Evolutionary conservation across 2,888 invertebrate species (phyloP).

Genomic region (Hetaerina titia): DNA sequence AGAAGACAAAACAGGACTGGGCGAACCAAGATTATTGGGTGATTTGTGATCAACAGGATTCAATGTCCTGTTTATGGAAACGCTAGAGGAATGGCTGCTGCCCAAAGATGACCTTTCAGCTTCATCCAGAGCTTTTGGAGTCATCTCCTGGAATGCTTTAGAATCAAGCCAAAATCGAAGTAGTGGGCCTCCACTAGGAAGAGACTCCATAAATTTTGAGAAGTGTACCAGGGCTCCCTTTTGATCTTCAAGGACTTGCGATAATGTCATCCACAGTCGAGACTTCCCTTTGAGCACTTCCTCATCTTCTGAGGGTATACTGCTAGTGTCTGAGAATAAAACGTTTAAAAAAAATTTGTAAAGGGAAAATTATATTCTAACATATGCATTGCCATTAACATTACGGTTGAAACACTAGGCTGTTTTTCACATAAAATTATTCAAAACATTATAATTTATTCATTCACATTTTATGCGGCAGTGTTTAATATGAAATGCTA

Average conservation of each 20-base stretch:
- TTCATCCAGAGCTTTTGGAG: constrained; percentile 24
- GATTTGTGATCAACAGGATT: not conserved
- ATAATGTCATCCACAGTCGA: constrained; percentile 86
- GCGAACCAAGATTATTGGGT: constrained; percentile 12
- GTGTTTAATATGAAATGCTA: too few relatives aligned
- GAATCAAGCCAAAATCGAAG: constrained; percentile 87
- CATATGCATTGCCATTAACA: too few relatives aligned
- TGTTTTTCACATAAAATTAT: too few relatives aligned
- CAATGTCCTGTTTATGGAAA: not conserved
- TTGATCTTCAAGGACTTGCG: constrained; percentile 85
- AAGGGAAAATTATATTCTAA: not conserved
- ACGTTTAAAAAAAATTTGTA: not conserved
- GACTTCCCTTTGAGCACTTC: constrained; percentile 76
- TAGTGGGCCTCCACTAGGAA: constrained; percentile 80
- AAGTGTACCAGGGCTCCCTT: constrained; percentile 90
- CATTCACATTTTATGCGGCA: too few relatives aligned
- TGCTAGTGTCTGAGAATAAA: not conserved
- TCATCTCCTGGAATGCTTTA: constrained; percentile 77
- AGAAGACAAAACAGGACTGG: constrained; percentile 43
- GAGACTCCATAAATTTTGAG: constrained; percentile 90
- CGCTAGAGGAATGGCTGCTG: not conserved
- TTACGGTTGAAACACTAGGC: too few relatives aligned
- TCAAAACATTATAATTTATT: too few relatives aligned
- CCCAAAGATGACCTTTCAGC: constrained; percentile 26
- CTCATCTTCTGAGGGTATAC: not conserved